A percentile compares a stretch with the other conserved stretches of the same genome.
phyloP scores from a whole-genome alignment of 2,888 invertebrate species.

The Leptura quadrifasciata region DNA sequence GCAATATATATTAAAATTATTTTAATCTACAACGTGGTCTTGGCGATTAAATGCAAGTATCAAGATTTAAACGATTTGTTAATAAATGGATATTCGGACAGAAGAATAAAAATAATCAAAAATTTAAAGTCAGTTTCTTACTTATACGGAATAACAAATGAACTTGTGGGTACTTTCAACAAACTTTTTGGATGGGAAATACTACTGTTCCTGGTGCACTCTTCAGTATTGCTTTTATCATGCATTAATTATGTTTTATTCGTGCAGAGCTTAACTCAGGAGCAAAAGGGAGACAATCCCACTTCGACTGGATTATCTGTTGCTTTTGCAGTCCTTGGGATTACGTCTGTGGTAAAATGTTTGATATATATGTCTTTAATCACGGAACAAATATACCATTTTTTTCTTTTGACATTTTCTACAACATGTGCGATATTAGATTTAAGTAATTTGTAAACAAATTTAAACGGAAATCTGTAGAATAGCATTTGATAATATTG shows the following conservation, averaged over 20 bases:
- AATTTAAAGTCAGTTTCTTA: background rate
- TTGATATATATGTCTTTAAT: too few species aligned
- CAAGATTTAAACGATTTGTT: background rate
- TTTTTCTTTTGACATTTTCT: too few species aligned
- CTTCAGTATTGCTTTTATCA: background rate
- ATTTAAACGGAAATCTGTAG: too few species aligned
- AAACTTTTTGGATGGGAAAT: conserved; percentile 25
- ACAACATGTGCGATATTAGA: too few species aligned
- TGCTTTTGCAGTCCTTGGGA: background rate
- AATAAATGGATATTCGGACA: background rate
- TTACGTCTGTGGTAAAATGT: background rate
- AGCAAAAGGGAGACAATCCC: background rate
- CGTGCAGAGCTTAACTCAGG: background rate
- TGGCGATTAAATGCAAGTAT: conserved; percentile 14
- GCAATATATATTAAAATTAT: background rate
- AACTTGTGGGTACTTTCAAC: conserved; percentile 13
- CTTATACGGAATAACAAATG: background rate
- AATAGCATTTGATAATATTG: too few species aligned
- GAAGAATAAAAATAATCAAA: background rate
- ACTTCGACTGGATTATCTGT: background rate
- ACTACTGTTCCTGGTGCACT: background rate
- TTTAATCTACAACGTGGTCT: background rate
- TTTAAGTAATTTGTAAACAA: too few species aligned
- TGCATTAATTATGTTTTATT: background rate
- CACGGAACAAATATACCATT: too few species aligned